Evolutionary conservation across 2,113 vertebrate species (phyloP).

Genomic region (Odocoileus hemionus): DNA sequence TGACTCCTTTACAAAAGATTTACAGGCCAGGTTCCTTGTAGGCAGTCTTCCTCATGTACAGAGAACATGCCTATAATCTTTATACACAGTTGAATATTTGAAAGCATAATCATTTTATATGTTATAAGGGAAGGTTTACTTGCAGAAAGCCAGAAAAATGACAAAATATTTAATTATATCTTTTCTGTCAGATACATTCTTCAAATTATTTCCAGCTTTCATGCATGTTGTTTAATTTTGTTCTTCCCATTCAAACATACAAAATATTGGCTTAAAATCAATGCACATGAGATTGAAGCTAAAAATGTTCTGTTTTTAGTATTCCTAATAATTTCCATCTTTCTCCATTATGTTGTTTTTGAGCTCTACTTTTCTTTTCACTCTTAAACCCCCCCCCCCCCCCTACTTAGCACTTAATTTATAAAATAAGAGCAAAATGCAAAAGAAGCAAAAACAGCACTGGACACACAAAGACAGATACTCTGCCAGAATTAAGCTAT

Average conservation of each 20-base stretch:
- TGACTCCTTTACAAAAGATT: not conserved
- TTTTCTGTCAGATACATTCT: constrained; percentile 10
- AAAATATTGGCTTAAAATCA: constrained; percentile 32
- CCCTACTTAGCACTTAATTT: not conserved
- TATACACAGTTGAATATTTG: not conserved
- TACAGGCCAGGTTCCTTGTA: not conserved
- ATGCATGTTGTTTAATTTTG: constrained; percentile 27
- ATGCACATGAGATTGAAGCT: constrained; percentile 4
- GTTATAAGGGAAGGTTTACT: not conserved
- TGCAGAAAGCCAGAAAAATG: not conserved
- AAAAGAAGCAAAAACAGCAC: not conserved
- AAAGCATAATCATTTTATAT: not conserved
- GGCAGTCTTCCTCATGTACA: not conserved
- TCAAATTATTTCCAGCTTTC: constrained; percentile 42
- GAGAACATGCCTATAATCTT: not conserved
- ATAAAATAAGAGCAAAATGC: constrained; percentile 34
- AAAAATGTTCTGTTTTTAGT: constrained; percentile 31
- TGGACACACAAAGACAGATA: not conserved
- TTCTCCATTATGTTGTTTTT: constrained; percentile 23
- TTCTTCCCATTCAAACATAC: not conserved
- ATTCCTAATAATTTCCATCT: constrained; percentile 16
- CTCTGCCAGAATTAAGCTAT: not conserved
- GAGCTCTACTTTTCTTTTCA: not conserved
- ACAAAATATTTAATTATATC: constrained; percentile 2
- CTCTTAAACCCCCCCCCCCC: not conserved